Percentiles rank a stretch among this genome's conserved stretches.
Evolutionary conservation across 2,888 invertebrate species (phyloP).

Genomic region (Drosophila koepferae): DNA sequence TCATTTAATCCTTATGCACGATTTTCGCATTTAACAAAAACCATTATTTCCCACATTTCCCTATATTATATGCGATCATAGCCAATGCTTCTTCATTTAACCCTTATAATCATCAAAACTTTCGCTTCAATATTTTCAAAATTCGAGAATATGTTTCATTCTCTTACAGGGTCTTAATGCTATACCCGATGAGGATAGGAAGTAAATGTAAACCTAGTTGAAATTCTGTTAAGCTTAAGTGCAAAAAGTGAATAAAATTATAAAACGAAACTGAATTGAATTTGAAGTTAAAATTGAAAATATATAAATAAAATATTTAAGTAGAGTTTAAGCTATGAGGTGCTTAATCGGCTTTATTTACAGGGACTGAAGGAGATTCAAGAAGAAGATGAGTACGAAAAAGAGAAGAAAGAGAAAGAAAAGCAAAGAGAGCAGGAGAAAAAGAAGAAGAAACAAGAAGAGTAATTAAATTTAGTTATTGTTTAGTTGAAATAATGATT

Average conservation of each 20-base stretch:
- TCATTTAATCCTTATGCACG: neutral
- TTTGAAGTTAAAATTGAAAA: conserved; percentile 6
- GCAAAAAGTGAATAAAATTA: conserved; percentile 72
- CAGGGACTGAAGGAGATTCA: conserved; percentile 44
- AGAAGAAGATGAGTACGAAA: conserved; percentile 21
- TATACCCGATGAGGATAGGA: conserved; percentile 86
- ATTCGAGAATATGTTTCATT: conserved; percentile 33
- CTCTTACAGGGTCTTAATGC: conserved; percentile 87
- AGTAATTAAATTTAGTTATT: conserved; percentile 6
- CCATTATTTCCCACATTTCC: neutral
- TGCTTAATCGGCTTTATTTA: conserved; percentile 14
- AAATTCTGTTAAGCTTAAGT: conserved; percentile 69
- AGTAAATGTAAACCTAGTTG: conserved; percentile 63
- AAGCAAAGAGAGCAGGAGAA: neutral
- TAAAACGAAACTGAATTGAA: conserved; percentile 41
- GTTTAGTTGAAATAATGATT: conserved; percentile 13
- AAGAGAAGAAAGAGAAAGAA: neutral
- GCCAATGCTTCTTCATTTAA: conserved; percentile 12
- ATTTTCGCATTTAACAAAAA: neutral
- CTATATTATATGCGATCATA: neutral
- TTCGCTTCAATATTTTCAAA: conserved; percentile 21
- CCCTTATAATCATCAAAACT: neutral
- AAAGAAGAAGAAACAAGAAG: neutral
- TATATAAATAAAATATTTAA: neutral
- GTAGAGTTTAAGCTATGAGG: neutral